Base-by-base conservation (phyloP, 2,888 invertebrate genomes). In the Xestia sexstrigata region DNA sequence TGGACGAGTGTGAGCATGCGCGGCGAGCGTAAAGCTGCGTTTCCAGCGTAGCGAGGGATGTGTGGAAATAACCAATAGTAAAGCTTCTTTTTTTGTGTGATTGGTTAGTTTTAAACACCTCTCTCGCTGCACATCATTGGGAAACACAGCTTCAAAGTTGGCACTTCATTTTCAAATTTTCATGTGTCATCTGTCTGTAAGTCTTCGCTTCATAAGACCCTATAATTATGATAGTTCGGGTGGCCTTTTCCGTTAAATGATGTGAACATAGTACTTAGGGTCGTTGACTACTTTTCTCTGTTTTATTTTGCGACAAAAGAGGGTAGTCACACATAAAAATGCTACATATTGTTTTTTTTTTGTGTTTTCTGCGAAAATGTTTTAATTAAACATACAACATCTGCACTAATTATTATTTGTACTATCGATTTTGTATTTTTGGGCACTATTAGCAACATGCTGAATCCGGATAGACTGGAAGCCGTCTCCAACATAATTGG, bases 281-380 rank as follows among this genome's bases (percentile, higher is more conserved):
- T 82, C 42, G 45, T 82, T 81, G 81, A 83, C 81, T 83, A 82
- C 77, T 76, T 71, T 62, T 26, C n/a, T 63, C 42, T 42, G 4
- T 30, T 67, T 62, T 30, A 11, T 45, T 68, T 63, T 65, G n/a
- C n/a, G 2, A 45, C 13, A 52, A 23, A 11, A 8, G 30, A 30
- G 30, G 3, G 35, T 68, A n/a, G 30, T 39, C 26, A 20, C 23
- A 9, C 1, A 30, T 45, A 47, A 76, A 35, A n/a, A n/a, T n/a
- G n/a, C n/a, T n/a, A n/a, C n/a, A n/a, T n/a, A n/a, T n/a, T n/a
- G 7, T 30, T 45, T 11, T 52, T 70, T 15, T 4, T 39, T 8
- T 39, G n/a, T n/a, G n/a, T 23, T 42, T 65, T 1, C n/a, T 42
- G 17, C 42, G 42, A 65, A 65, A 42, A n/a, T 26, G 8, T 62